Evolutionary conservation across 1,140 invertebrate species (phyloP), one percentile per base, ranked within the genome.

Genomic region (Physella acuta): DNA sequence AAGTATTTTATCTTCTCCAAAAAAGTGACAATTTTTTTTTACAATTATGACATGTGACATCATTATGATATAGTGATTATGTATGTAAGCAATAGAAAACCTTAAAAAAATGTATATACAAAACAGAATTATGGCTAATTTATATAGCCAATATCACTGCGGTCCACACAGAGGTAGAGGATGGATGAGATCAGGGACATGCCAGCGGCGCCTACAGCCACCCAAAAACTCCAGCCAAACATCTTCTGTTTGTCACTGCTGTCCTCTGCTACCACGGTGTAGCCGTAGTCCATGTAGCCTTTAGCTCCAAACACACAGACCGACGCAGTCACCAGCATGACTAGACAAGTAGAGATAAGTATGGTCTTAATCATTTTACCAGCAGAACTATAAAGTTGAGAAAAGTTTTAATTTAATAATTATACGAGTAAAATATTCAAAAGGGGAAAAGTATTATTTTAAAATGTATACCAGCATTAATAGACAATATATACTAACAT

Each of bases 151-250:
- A n/a, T n/a, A n/a, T n/a, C n/a, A n/a, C n/a, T n/a, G 1, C 78
- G 66, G 20, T 79, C 76, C 2, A 81, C 76, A 74, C 79, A 79
- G 73, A 80, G 78, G 73, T 81, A 81, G 2, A 82, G 72, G 60
- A 79, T 71, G 63, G 72, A 76, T 5, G 79, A 77, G 34, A 82
- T 72, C 3, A 82, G 73, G 11, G 81, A 64, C 77, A 82, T 76
- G 1, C 70, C 72, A 0, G 72, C 67, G 0, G 76, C 77, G 5
- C 59, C 72, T 0, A 81, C 79, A 1, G 74, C 81, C 1, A 78
- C 73, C 81, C 81, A 82, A 68, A 79, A 82, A 63, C 78, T 80
- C 81, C 81, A 82, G n/a, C 76, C 75, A 51, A 78, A 82, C 0
- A 77, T 68, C 37, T 8, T 0, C n/a, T 49, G 37, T 4, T 20